A percentile compares a stretch with the other conserved stretches of the same genome.
phyloP scores from a whole-genome alignment of 2,113 vertebrate species.

The Solea solea region DNA sequence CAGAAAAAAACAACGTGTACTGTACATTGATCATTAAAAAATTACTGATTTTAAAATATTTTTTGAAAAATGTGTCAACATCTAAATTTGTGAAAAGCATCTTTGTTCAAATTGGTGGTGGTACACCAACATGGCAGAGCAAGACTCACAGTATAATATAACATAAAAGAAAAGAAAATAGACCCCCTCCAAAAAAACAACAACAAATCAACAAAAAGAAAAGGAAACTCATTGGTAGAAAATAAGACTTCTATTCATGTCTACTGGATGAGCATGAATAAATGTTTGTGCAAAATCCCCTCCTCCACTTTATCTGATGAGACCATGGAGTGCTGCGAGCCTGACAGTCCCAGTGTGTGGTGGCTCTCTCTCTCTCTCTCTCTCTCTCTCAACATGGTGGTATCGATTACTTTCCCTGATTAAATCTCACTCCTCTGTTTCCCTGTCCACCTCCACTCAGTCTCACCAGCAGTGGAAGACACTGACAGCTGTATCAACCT shows the following conservation, averaged over 20 bases:
- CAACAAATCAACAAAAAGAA: too few species aligned
- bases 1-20: background rate
- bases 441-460: conserved; percentile 51
- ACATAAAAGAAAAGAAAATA: too few species aligned
- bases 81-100: too few species aligned
- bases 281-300: conserved; percentile 20
- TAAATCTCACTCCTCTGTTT: conserved; percentile 71
- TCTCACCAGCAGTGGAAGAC: conserved; percentile 47
- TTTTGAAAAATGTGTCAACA: too few species aligned
- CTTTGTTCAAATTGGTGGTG: background rate
- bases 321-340: conserved; percentile 55
- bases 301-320: conserved; percentile 51
- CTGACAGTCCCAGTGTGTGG: conserved; percentile 57
- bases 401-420: conserved; percentile 72
- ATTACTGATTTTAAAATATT: too few species aligned
- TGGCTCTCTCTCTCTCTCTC: conserved; percentile 52
- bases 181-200: too few species aligned
- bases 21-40: too few species aligned
- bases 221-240: too few species aligned
- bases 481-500: conserved; percentile 70
- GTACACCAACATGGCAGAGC: background rate
- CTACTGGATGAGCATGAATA: conserved; percentile 1
- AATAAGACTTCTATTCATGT: too few species aligned
- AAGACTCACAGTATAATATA: background rate
- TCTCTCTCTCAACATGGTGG: conserved; percentile 45